These are phyloP conservation scores for Onchidella celtica DNA, from an alignment of 2,888 invertebrate genomes.

Conservation along the genomic window DNA sequence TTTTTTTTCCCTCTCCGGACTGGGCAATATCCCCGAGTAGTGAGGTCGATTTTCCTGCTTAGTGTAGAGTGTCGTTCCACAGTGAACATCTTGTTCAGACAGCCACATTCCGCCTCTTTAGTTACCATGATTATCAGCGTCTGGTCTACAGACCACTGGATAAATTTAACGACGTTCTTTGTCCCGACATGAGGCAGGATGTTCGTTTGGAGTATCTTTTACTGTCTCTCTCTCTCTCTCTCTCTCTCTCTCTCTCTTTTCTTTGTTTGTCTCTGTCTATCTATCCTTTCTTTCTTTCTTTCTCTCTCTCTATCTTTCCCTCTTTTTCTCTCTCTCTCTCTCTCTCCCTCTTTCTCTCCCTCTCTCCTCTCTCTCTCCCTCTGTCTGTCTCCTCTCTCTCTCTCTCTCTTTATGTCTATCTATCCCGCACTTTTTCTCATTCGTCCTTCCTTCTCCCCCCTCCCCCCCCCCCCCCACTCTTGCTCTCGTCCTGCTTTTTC, in stretches of 20 bases:
- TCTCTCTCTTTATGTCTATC: slow-evolving; percentile 4
- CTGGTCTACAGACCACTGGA: too few relatives aligned
- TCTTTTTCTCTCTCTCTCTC: slow-evolving; percentile 16
- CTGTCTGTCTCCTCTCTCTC: slow-evolving; percentile 2
- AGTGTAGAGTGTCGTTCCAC: too few relatives aligned
- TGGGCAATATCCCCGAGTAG: too few relatives aligned
- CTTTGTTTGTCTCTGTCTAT: too few relatives aligned
- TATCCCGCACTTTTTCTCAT: background rate
- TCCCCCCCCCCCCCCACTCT: background rate
- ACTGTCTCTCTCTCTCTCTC: slow-evolving; percentile 23
- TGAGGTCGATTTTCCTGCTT: too few relatives aligned
- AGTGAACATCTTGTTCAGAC: too few relatives aligned
- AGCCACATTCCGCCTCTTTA: too few relatives aligned
- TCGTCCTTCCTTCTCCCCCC: background rate
- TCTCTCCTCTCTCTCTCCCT: background rate
- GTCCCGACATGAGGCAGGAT: too few relatives aligned
- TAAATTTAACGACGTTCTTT: too few relatives aligned
- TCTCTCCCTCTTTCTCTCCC: slow-evolving; percentile 10
- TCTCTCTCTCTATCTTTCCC: background rate
- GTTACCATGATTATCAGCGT: too few relatives aligned
- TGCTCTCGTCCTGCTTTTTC: background rate
- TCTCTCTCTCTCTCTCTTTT: slow-evolving; percentile 34
- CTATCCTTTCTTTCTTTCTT: too few relatives aligned
- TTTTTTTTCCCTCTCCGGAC: too few relatives aligned
- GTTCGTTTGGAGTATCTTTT: background rate